Base-by-base conservation (phyloP, 2,113 vertebrate species). In the Poeciliopsis prolifica region DNA sequence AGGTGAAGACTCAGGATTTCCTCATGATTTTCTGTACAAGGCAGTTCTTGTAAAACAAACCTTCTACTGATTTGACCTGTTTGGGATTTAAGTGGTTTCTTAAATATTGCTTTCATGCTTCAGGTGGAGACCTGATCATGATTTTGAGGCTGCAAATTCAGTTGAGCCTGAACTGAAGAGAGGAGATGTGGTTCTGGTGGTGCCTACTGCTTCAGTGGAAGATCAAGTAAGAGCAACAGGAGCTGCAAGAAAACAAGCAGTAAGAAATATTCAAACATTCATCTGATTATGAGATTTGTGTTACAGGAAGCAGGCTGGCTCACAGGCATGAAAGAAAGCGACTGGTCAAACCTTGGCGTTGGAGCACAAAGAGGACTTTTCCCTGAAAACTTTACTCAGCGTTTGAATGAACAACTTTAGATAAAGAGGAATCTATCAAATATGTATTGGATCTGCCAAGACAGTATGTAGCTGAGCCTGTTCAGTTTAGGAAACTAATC, bases 221-320 rank as follows among this genome's bases (percentile, higher is more conserved):
- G 98, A 99, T 89, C 97, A 97, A 97, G 98, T 99, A 94, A 95
- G 83, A 15, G 22, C 9, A 30, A 54, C 15, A 15, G 8, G 9
- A 35, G 24, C 3, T 22, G 54, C 13, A 35, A n/a, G 29, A 15
- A 67, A 67, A 28, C 26, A 15, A 37, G 9, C 26, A 2, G 22
- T 37, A 1, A 4, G 3, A 61, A 26, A 17, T 40, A 26, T 17
- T 15, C 3, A 28, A 26, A 24, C 12, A 67, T 28, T 15, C n/a
- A 5, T 31, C 42, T 76, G 37, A 42, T 14, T 28, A 28, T 28
- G 28, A 35, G 14, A 42, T 42, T 14, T 63, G 5, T 75, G 12
- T 42, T 26, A 11, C 66, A 99, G 98, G 98, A 99, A 70, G 98
- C 98, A 11, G 98, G 98, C 62, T 99, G 98, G 98, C 94, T 99